Percentiles rank a stretch among this genome's conserved stretches.
Conservation (phyloP, 2,113 vertebrate genomes). For the Esox niger region DNA sequence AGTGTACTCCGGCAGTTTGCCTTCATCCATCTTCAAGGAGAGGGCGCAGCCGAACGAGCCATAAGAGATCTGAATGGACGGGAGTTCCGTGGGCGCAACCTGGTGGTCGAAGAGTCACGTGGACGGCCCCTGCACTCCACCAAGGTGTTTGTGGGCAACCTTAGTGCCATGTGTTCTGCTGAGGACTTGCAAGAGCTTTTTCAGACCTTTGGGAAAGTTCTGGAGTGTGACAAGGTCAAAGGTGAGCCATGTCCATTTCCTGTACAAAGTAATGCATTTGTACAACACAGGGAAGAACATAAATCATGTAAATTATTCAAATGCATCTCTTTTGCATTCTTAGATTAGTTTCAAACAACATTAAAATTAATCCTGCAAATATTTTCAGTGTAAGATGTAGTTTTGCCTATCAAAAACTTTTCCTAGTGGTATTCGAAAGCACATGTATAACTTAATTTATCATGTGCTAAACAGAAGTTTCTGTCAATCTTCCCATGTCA, state of each 20-base stretch:
- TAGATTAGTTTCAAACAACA: too few species aligned
- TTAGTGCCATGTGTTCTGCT: conserved; percentile 86
- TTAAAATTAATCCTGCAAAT: too few species aligned
- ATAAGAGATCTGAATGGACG: conserved; percentile 88
- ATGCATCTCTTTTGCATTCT: too few species aligned
- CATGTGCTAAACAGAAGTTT: too few species aligned
- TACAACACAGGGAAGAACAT: neutral
- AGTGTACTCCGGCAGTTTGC: conserved; percentile 92
- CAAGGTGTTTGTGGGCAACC: conserved; percentile 95
- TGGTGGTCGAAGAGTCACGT: conserved; percentile 90
- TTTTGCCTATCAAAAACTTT: too few species aligned
- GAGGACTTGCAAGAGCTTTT: conserved; percentile 88
- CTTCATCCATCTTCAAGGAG: conserved; percentile 88
- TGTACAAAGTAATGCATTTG: neutral
- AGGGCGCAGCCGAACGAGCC: conserved; percentile 81
- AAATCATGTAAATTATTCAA: too few species aligned
- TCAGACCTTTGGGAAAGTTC: conserved; percentile 89
- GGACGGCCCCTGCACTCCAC: conserved; percentile 89
- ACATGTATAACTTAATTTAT: too few species aligned
- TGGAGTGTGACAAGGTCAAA: conserved; percentile 97
- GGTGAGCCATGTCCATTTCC: conserved; percentile 64
- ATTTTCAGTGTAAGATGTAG: too few species aligned
- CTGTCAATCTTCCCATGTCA: too few species aligned
- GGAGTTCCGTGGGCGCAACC: conserved; percentile 84
- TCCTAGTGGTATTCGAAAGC: too few species aligned